These are phyloP conservation scores for Nyctereutes procyonoides DNA, from an alignment of 2,113 vertebrate genomes.

Conservation along the genomic window DNA sequence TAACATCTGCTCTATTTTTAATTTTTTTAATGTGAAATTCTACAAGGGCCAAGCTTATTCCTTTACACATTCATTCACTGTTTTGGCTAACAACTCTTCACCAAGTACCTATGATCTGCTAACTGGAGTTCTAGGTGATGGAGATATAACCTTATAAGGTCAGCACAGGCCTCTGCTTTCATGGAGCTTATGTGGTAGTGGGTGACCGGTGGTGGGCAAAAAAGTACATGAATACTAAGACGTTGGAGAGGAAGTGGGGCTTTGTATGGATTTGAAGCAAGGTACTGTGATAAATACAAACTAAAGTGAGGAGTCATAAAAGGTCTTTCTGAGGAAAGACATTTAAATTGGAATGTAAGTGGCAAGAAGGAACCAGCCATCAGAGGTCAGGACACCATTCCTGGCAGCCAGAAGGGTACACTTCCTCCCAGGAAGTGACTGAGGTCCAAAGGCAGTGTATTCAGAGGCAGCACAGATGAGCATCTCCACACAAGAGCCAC, in stretches of 20 bases:
- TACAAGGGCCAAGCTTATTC: not conserved
- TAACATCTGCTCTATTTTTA: not conserved
- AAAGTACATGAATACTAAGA: not conserved
- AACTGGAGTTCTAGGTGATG: not conserved
- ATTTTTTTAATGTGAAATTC: not conserved
- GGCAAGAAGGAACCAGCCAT: not conserved
- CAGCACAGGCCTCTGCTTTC: not conserved
- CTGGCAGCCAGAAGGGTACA: not conserved
- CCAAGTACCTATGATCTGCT: not conserved
- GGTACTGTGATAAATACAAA: not conserved
- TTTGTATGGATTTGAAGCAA: not conserved
- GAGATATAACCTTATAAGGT: not conserved
- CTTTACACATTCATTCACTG: not conserved
- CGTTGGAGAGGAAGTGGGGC: not conserved
- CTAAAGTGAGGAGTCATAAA: not conserved
- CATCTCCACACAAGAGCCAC: not conserved
- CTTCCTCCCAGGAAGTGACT: not conserved
- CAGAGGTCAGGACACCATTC: not conserved
- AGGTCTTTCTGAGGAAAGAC: not conserved
- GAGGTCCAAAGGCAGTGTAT: not conserved
- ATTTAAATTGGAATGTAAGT: not conserved
- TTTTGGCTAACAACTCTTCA: conserved; percentile 1
- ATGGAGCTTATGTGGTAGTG: not conserved
- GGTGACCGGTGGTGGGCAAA: not conserved
- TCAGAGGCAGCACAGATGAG: not conserved